These are phyloP conservation scores for Proteles cristata DNA, from an alignment of 2,113 vertebrate genomes.

Conservation along the genomic window DNA sequence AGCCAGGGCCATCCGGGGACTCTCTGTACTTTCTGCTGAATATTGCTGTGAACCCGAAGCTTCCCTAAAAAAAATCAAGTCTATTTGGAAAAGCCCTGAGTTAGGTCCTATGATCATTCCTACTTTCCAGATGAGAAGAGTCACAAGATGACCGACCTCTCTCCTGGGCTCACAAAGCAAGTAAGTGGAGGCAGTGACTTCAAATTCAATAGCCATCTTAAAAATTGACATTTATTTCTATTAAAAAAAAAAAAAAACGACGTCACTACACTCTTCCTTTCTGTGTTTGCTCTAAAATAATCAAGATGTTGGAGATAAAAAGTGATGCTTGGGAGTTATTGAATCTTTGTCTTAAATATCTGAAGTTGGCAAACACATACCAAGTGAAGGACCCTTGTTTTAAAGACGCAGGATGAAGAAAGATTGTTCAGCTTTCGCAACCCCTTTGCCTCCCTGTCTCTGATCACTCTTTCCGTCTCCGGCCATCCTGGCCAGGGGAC, in stretches of 20 bases:
- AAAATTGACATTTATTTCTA: not conserved
- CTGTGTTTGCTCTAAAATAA: not conserved
- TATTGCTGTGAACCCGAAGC: not conserved
- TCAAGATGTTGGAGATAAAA: not conserved
- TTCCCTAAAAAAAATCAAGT: not conserved
- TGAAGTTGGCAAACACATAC: not conserved
- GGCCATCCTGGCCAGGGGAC: too few relatives aligned
- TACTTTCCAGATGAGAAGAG: not conserved
- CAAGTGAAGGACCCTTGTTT: not conserved
- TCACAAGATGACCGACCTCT: accelerated
- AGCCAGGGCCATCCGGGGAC: accelerated
- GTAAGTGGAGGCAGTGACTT: not conserved
- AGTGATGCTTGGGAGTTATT: not conserved
- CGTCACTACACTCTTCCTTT: not conserved
- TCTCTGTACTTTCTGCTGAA: not conserved
- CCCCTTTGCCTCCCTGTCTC: too few relatives aligned
- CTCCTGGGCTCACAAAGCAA: not conserved
- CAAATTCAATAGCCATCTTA: too few relatives aligned
- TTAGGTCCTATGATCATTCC: not conserved
- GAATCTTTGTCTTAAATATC: not conserved
- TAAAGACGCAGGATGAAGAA: not conserved
- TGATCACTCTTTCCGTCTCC: too few relatives aligned
- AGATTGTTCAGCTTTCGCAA: not conserved
- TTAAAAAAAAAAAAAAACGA: not conserved
- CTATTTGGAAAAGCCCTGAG: not conserved